Percentiles rank a stretch among this genome's conserved stretches.
Evolutionary conservation across 2,888 invertebrate species (phyloP).

Genomic region (Drosophila peninsularis): DNA sequence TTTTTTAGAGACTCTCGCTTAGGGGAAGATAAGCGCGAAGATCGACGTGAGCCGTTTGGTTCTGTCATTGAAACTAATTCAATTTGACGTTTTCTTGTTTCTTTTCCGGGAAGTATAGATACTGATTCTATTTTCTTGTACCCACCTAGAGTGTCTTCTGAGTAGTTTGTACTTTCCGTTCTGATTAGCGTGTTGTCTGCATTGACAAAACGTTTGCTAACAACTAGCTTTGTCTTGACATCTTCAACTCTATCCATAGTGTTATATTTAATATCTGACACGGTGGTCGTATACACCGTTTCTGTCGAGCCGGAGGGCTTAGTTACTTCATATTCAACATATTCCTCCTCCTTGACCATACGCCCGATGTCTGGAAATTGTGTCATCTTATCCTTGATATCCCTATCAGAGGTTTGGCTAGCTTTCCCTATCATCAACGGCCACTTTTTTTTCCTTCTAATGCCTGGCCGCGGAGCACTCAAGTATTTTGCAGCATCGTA

Average conservation of each 20-base stretch:
- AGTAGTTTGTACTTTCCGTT: not conserved
- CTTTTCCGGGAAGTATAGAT: not conserved
- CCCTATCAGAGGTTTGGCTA: not conserved
- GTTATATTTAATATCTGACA: not conserved
- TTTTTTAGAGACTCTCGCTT: too few relatives aligned
- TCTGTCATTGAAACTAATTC: not conserved
- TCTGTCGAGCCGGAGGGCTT: not conserved
- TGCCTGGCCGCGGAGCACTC: too few relatives aligned
- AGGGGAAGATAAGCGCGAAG: not conserved
- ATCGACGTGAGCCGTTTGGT: not conserved
- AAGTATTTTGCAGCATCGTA: not conserved
- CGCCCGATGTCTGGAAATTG: slow-evolving; percentile 14
- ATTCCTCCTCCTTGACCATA: not conserved
- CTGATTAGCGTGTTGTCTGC: not conserved
- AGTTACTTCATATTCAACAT: not conserved
- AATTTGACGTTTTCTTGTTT: not conserved
- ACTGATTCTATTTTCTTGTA: not conserved
- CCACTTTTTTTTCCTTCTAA: not conserved
- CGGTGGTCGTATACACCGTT: not conserved
- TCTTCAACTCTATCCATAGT: not conserved
- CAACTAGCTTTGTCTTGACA: too few relatives aligned
- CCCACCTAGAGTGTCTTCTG: too few relatives aligned
- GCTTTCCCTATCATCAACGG: not conserved
- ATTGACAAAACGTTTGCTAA: too few relatives aligned
- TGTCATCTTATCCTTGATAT: slow-evolving; percentile 4